phyloP scores from a whole-genome alignment of 2,113 vertebrate genomes.

The Sminthopsis crassicaudata region DNA sequence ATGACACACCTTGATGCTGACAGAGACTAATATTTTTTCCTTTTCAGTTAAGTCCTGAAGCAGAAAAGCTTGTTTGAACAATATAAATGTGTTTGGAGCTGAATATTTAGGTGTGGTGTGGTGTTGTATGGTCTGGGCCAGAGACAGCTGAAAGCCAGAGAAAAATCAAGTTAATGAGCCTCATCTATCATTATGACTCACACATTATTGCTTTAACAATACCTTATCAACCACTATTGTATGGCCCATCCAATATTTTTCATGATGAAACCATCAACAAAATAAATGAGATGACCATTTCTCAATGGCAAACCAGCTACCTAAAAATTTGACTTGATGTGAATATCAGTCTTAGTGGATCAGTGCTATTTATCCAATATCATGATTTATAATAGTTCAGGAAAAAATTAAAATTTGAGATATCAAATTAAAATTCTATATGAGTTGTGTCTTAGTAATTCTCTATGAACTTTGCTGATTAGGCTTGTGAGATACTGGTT shows the following conservation, averaged over 20 bases:
- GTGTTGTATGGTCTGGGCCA: slow-evolving; percentile 42
- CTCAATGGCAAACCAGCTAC: not conserved
- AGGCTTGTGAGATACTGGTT: slow-evolving; percentile 49
- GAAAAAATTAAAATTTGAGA: not conserved
- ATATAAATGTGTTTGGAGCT: slow-evolving; percentile 47
- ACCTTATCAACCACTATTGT: slow-evolving; percentile 42
- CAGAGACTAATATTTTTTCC: slow-evolving; percentile 53
- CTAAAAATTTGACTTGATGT: not conserved
- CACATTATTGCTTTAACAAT: slow-evolving; percentile 8
- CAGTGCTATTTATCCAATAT: not conserved
- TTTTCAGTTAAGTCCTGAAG: slow-evolving; percentile 57
- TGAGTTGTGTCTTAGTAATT: not conserved
- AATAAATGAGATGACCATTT: not conserved
- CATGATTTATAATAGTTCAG: not conserved
- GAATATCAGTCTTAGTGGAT: slow-evolving; percentile 7
- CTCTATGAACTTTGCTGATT: slow-evolving; percentile 15
- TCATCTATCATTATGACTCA: slow-evolving; percentile 49
- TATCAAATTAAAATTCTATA: not conserved
- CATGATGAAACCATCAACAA: not conserved
- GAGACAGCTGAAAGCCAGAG: slow-evolving; percentile 51
- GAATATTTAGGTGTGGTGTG: slow-evolving; percentile 68
- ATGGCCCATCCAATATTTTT: slow-evolving; percentile 44
- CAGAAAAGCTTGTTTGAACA: slow-evolving; percentile 67
- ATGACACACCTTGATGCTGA: slow-evolving; percentile 69
- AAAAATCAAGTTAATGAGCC: slow-evolving; percentile 40